Evolutionary conservation across 1,140 invertebrate species (phyloP), one percentile per base, ranked within the genome.

Genomic region (Papilio glaucus): DNA sequence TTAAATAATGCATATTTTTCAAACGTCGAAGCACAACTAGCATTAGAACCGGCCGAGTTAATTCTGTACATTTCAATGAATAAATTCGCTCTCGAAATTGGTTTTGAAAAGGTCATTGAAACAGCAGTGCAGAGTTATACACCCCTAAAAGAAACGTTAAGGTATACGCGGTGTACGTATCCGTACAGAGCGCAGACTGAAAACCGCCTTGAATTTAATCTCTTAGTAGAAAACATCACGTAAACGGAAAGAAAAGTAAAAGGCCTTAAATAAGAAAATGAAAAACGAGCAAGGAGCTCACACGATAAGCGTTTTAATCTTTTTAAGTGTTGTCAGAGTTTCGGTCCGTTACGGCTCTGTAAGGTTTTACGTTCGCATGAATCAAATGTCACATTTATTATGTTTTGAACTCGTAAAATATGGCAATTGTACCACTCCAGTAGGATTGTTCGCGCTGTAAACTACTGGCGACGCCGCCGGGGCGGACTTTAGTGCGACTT

Each of bases 251-350:
- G 83, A 84, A 85, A 87, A 87, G 85, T 85, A 87, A 86, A 85
- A 88, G 81, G 83, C 77, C 77, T 82, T 82, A 85, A 90, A 85
- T 87, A 84, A 84, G 76, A 82, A 84, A 84, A 89, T 86, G 85
- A 88, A 86, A 88, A 88, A 88, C 85, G 86, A 85, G 82, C 85
- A 84, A 85, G 81, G 72, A 83, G 78, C 83, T 85, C 83, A 85
- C 77, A 89, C 83, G 85, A 89, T 88, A 88, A 87, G 80, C 84
- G 80, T 87, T 91, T 89, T 91, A 89, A 91, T 91, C 85, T 89
- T 75, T 86, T 88, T 88, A 87, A 89, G 88, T 89, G 88, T 85
- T 83, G 75, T 81, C 78, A 76, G 77, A 85, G 75, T 85, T 88
- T 82, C 49, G 76, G 76, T 73, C 72, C 73, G 80, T 74, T 75